These are phyloP conservation scores for Lumbricus terrestris DNA, from an alignment of 2,888 invertebrate species.

Conservation along the genomic window DNA sequence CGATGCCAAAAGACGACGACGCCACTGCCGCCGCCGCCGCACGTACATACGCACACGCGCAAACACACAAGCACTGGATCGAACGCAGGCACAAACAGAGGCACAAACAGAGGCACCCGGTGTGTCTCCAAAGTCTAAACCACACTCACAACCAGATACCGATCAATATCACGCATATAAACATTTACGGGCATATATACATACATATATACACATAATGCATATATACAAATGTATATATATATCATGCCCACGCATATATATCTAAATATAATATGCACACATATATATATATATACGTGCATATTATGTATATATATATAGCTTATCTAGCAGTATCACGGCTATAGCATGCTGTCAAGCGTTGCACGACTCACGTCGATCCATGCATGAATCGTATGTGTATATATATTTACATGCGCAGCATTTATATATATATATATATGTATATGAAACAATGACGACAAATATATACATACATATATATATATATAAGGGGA, in stretches of 20 bases:
- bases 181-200: background rate
- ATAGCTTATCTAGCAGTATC: too few species aligned
- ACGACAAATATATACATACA: too few species aligned
- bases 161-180: background rate
- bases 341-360: background rate
- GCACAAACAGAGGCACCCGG: background rate
- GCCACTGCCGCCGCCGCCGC: background rate
- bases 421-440: background rate
- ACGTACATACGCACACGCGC: background rate
- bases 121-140: background rate
- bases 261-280: background rate
- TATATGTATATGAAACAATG: background rate
- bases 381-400: too few species aligned
- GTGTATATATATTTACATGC: background rate
- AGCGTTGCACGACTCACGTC: background rate
- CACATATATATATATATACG: too few species aligned
- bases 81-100: too few species aligned
- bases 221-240: background rate
- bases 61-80: too few species aligned
- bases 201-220: background rate
- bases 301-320: too few species aligned
- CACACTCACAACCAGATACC: background rate
- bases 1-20: background rate
- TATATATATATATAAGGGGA: background rate
- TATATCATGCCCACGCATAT: background rate